Evolutionary conservation across 2,888 invertebrate genomes (phyloP).

Genomic region (Aspidiotus destructor): DNA sequence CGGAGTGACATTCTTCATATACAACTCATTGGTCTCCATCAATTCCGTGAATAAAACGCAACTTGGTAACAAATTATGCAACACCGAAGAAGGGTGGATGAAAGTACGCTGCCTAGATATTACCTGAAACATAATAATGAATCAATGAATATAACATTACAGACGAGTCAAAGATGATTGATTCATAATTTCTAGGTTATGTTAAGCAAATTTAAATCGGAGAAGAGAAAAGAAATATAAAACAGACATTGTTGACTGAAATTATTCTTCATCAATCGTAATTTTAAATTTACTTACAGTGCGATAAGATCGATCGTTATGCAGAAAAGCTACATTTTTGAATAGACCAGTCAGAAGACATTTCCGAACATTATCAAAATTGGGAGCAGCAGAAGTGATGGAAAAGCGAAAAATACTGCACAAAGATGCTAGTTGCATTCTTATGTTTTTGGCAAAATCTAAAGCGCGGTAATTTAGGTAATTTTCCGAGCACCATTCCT

Average conservation of each 20-base stretch:
- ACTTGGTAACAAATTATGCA: slow-evolving; percentile 59
- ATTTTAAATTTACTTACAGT: slow-evolving; percentile 47
- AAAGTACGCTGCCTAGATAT: slow-evolving; percentile 57
- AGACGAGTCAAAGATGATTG: no score
- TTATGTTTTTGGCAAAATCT: slow-evolving; percentile 66
- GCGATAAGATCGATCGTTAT: slow-evolving; percentile 59
- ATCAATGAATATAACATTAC: no score
- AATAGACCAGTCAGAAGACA: slow-evolving; percentile 73
- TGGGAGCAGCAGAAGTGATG: slow-evolving; percentile 49
- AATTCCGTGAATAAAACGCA: slow-evolving; percentile 76
- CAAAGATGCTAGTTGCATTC: slow-evolving; percentile 66
- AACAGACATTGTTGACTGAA: not conserved
- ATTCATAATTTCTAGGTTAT: no score
- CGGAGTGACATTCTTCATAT: slow-evolving; percentile 65
- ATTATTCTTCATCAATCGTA: not conserved
- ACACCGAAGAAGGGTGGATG: slow-evolving; percentile 74
- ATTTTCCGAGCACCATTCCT: slow-evolving; percentile 83
- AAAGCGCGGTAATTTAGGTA: slow-evolving; percentile 75
- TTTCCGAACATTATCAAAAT: slow-evolving; percentile 50
- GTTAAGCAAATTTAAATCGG: no score
- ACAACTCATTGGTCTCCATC: slow-evolving; percentile 71
- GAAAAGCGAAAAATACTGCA: slow-evolving; percentile 54
- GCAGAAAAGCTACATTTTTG: slow-evolving; percentile 75
- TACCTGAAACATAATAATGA: slow-evolving; percentile 45
- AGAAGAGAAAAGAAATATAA: no score